Conservation (phyloP, 2,113 vertebrate species). For the Tupaia tana region DNA sequence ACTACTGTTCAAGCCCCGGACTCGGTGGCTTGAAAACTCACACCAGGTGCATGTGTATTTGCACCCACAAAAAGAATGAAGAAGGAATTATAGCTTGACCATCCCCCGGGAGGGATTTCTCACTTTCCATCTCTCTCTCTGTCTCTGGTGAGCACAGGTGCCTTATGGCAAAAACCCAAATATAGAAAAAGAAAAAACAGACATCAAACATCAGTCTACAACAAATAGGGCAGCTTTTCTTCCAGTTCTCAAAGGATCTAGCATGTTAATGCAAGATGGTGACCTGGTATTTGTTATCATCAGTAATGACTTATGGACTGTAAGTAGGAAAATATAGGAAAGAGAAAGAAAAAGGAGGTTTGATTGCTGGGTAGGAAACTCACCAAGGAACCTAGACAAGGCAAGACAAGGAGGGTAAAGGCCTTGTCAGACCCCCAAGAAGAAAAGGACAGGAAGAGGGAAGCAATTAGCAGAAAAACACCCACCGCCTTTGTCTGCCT, state of each 20-base stretch:
- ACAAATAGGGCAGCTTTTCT: background rate
- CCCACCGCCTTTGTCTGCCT: conserved; percentile 68
- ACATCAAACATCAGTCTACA: background rate
- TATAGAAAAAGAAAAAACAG: background rate
- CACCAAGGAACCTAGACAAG: background rate
- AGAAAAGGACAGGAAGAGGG: background rate
- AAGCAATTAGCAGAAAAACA: conserved; percentile 27
- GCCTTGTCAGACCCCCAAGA: background rate
- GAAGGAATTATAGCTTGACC: too few species aligned
- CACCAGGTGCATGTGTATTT: too few species aligned
- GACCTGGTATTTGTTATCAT: background rate
- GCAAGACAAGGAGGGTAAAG: background rate
- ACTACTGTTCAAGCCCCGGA: too few species aligned
- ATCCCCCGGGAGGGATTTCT: too few species aligned
- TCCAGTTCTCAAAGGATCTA: background rate
- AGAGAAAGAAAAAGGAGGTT: background rate
- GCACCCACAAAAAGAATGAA: too few species aligned
- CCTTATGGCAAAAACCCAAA: too few species aligned
- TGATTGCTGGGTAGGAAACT: background rate
- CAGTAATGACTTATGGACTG: background rate
- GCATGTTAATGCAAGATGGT: background rate
- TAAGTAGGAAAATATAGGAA: background rate
- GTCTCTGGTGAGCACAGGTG: too few species aligned
- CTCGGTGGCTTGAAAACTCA: too few species aligned
- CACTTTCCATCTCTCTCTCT: too few species aligned